A percentile compares a stretch with the other conserved stretches of the same genome.
Evolutionary conservation across 1,140 invertebrate genomes (phyloP).

Genomic region (Caenorhabditis brenneri): DNA sequence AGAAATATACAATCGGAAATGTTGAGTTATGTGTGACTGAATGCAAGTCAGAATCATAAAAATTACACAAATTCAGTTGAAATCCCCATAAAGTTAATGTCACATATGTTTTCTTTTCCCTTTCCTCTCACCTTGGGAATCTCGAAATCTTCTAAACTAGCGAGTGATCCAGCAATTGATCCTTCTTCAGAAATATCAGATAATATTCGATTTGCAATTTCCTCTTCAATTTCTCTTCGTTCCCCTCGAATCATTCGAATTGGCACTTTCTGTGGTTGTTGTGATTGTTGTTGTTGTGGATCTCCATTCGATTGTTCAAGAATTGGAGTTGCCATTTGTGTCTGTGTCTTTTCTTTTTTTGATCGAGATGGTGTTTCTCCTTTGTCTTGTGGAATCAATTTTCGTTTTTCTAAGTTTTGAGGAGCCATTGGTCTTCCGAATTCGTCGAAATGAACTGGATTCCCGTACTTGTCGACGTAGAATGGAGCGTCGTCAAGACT

Average conservation of each 20-base stretch:
- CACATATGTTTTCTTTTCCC: neutral
- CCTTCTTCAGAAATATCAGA: slow-evolving; percentile 61
- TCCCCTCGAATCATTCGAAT: slow-evolving; percentile 67
- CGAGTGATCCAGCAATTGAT: slow-evolving; percentile 66
- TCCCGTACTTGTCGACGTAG: slow-evolving; percentile 38
- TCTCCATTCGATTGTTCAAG: slow-evolving; percentile 11
- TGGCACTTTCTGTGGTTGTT: slow-evolving; percentile 52
- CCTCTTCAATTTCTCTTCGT: slow-evolving; percentile 66
- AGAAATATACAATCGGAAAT: slow-evolving; percentile 36
- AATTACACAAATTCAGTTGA: neutral
- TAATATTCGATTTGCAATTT: slow-evolving; percentile 67
- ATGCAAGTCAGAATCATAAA: neutral
- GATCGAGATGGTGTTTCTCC: slow-evolving; percentile 61
- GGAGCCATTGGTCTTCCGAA: slow-evolving; percentile 40
- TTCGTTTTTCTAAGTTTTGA: slow-evolving; percentile 42
- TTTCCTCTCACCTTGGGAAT: slow-evolving; percentile 22
- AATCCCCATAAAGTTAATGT: slow-evolving; percentile 22
- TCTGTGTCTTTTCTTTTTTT: slow-evolving; percentile 37
- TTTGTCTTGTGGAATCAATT: slow-evolving; percentile 63
- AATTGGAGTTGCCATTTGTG: neutral
- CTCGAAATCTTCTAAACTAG: slow-evolving; percentile 63
- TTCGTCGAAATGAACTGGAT: neutral
- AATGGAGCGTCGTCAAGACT: slow-evolving; percentile 26
- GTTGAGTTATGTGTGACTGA: neutral
- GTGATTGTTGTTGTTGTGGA: neutral